These are phyloP conservation scores for Xiphophorus hellerii DNA, from an alignment of 2,113 vertebrate species.

Conservation along the genomic window DNA sequence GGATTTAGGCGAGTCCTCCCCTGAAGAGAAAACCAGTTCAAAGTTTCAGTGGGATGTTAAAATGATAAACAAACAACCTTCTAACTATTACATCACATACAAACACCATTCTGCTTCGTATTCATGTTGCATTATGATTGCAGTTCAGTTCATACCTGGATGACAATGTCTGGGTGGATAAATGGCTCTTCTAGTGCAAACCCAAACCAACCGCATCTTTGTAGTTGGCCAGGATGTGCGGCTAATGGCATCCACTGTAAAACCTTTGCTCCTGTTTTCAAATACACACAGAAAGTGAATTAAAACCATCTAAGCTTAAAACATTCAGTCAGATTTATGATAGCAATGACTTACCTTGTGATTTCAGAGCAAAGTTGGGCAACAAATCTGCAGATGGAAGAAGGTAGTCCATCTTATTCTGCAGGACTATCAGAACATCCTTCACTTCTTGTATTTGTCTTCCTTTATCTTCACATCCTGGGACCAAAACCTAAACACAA, in stretches of 20 bases:
- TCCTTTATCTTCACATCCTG: not conserved
- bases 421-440: not conserved
- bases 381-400: not conserved
- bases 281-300: too few relatives aligned
- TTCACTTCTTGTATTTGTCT: not conserved
- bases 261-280: not conserved
- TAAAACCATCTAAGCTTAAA: too few relatives aligned
- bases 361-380: not conserved
- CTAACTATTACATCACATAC: too few relatives aligned
- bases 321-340: too few relatives aligned
- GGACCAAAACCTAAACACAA: not conserved
- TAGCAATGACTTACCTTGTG: too few relatives aligned
- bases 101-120: too few relatives aligned
- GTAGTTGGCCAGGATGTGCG: not conserved
- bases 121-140: too few relatives aligned
- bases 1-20: too few relatives aligned
- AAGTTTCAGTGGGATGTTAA: too few relatives aligned
- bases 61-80: too few relatives aligned
- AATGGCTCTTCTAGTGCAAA: not conserved
- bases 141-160: too few relatives aligned
- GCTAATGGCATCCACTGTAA: not conserved
- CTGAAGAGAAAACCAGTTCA: not conserved
- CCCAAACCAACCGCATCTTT: not conserved
- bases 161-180: not conserved
- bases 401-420: not conserved